Base-by-base conservation (phyloP, 2,888 invertebrate species). In the Lithophane leautieri region DNA sequence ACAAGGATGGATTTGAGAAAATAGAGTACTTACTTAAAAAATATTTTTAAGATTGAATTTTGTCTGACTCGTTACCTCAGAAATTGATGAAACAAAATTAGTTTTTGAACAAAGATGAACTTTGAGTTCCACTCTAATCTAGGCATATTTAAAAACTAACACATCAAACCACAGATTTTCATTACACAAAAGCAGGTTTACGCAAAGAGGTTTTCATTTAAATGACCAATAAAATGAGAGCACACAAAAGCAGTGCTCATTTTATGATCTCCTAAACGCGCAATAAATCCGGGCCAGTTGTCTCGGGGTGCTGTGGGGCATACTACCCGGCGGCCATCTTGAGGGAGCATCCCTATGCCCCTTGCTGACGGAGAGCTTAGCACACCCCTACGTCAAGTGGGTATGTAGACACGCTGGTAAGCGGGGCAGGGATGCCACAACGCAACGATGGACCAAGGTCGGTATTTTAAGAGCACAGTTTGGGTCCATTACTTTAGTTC, bases 201-300 rank as follows among this genome's bases (percentile, higher is more conserved):
- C 47, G 28, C 44, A 79, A 81, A 61, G 74, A 54, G 69, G 79
- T 84, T 84, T 84, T 69, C 80, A 84, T 82, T 77, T 77, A 70
- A 74, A 86, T 81, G 56, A 71, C 70, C 62, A 73, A 76, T 78
- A 79, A 63, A 78, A 70, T 40, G 63, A 40, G 70, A 74, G 66
- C 66, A 71, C 66, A 85, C 65, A 78, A 78, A 82, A 76, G 78
- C 78, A 73, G 68, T 76, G 63, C 65, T 71, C 74, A 87, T 72
- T 79, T 87, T 86, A 86, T 76, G 82, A 84, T 81, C 77, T 76
- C 74, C 84, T 82, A 86, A 87, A 79, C 76, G 88, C 34, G 79
- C 73, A 44, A 76, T 86, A 80, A 86, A 86, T 82, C 84, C 77
- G 76, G 56, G 78, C 66, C 68, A 56, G 65, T 68, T 68, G 71